Percentiles rank a stretch among this genome's conserved stretches.
These are phyloP conservation scores for Chouioia cunea DNA, from an alignment of 2,888 invertebrate genomes.

Conservation along the genomic window DNA sequence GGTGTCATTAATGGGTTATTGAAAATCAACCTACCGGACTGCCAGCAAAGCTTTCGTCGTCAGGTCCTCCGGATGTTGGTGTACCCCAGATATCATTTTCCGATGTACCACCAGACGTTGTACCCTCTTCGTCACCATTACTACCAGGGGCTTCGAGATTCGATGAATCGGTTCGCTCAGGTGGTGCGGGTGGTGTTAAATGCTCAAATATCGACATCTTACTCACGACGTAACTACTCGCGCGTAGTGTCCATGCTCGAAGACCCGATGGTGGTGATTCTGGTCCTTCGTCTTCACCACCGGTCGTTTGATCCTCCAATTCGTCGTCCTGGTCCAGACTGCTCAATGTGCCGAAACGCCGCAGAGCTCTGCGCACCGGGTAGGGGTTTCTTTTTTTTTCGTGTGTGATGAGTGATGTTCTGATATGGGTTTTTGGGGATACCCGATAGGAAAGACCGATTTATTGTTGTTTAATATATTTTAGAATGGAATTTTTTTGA, in stretches of 20 bases:
- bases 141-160: constrained; percentile 59
- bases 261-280: constrained; percentile 70
- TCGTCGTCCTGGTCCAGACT: constrained; percentile 68
- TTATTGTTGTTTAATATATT: no score
- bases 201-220: constrained; percentile 82
- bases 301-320: constrained; percentile 54
- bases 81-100: constrained; percentile 93
- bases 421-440: no score
- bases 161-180: constrained; percentile 64
- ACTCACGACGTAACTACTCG: constrained; percentile 85
- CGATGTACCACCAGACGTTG: constrained; percentile 86
- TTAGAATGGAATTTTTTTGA: no score
- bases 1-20: no score
- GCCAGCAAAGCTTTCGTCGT: constrained; percentile 75
- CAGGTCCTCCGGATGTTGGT: constrained; percentile 86
- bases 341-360: constrained; percentile 69
- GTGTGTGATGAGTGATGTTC: no score
- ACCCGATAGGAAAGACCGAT: no score
- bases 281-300: constrained; percentile 40
- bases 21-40: constrained; percentile 61
- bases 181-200: constrained; percentile 67
- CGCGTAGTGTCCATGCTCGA: constrained; percentile 83
- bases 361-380: constrained; percentile 58
- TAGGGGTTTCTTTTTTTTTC: no score
- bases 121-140: constrained; percentile 78